Evolutionary conservation across 2,797 vertebrate genomes (phyloP).

Genomic region (Lycodopsis pacificus): DNA sequence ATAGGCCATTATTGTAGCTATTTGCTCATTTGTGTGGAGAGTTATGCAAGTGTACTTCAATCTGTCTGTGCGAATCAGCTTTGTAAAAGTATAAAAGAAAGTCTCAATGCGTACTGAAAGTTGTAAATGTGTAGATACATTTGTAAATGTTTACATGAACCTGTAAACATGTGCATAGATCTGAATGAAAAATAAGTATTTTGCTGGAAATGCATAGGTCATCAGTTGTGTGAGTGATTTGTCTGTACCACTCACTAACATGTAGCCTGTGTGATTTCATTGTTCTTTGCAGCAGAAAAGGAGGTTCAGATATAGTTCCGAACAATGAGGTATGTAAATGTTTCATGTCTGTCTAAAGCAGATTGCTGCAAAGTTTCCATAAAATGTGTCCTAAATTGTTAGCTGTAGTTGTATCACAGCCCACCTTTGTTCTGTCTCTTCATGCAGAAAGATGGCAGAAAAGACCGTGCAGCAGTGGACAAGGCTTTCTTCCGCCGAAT

Average conservation of each 20-base stretch:
- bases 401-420: background rate
- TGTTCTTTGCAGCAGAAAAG: conserved; percentile 64
- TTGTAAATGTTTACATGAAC: background rate
- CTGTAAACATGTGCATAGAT: background rate
- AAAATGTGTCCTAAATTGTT: background rate
- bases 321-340: conserved; percentile 86
- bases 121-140: background rate
- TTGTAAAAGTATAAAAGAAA: background rate
- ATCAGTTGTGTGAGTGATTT: background rate
- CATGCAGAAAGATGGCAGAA: conserved; percentile 91
- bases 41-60: background rate
- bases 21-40: background rate
- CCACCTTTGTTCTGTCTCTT: background rate
- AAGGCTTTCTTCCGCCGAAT: conserved; percentile 89
- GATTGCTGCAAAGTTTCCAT: background rate
- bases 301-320: conserved; percentile 56
- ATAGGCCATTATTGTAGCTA: background rate
- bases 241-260: too few species aligned
- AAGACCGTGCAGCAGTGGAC: conserved; percentile 93
- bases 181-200: background rate
- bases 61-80: background rate
- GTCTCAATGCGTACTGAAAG: background rate
- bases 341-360: background rate
- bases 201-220: background rate
- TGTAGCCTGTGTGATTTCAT: background rate